Evolutionary conservation across 2,113 vertebrate genomes (phyloP).

Genomic region (Tyrannus savana): DNA sequence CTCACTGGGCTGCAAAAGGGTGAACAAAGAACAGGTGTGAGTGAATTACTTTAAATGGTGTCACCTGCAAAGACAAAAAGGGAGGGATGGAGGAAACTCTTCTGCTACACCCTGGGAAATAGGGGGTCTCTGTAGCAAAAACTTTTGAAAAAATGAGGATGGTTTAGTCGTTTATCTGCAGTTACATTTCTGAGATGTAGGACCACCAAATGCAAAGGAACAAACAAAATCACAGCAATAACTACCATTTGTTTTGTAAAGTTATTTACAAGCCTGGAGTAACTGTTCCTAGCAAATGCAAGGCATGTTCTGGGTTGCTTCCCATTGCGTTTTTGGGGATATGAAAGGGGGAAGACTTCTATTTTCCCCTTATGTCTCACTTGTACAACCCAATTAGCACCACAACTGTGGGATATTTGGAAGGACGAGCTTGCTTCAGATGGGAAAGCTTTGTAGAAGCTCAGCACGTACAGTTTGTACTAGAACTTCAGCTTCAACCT

Average conservation of each 20-base stretch:
- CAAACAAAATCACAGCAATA: background rate
- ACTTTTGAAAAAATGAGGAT: background rate
- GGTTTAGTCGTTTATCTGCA: background rate
- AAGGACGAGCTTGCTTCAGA: background rate
- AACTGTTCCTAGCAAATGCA: background rate
- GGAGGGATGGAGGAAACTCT: background rate
- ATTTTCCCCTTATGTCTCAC: accelerated
- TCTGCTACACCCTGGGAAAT: background rate
- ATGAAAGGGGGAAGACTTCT: background rate
- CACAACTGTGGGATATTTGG: background rate
- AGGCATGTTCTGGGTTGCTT: background rate
- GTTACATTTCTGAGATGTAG: background rate
- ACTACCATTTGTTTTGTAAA: background rate
- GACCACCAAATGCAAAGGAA: background rate
- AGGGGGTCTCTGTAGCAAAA: background rate
- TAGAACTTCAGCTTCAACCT: background rate
- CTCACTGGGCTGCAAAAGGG: background rate
- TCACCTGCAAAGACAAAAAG: background rate
- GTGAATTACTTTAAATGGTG: background rate
- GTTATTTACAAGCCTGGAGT: background rate
- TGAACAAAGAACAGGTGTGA: background rate
- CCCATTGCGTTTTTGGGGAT: background rate
- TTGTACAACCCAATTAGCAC: background rate
- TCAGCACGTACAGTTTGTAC: background rate
- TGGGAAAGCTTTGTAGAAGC: background rate